These are phyloP conservation scores for Pristiophorus japonicus DNA, from an alignment of 2,113 vertebrate species.

Conservation along the genomic window DNA sequence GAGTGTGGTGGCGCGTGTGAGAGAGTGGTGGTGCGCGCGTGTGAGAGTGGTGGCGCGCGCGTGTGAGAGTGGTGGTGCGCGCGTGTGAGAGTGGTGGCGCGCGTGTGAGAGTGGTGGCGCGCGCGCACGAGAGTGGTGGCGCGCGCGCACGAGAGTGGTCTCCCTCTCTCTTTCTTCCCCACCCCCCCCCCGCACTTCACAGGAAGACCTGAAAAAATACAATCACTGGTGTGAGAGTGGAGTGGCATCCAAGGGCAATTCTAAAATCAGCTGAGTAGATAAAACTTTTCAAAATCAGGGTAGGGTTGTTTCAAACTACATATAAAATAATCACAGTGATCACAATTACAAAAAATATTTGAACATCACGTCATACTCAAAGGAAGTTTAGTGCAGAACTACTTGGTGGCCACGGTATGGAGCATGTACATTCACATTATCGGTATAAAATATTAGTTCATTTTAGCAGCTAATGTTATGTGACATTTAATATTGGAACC, in stretches of 20 bases:
- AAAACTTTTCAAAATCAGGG: not conserved
- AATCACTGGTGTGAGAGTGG: not conserved
- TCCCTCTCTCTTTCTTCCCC: too few species aligned
- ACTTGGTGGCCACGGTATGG: not conserved
- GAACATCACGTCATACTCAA: not conserved
- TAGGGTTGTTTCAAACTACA: not conserved
- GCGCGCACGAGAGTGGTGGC: too few species aligned
- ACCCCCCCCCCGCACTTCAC: too few species aligned
- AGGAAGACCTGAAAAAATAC: not conserved
- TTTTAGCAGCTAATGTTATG: not conserved
- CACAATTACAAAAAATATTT: not conserved
- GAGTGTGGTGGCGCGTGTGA: too few species aligned
- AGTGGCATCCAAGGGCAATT: not conserved
- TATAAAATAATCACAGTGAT: not conserved
- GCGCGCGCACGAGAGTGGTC: too few species aligned
- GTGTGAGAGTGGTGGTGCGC: too few species aligned
- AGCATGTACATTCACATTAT: not conserved
- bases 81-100: too few species aligned
- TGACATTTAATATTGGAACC: not conserved
- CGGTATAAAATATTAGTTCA: not conserved
- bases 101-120: too few species aligned
- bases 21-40: too few species aligned
- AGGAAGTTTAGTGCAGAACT: not conserved
- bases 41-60: too few species aligned
- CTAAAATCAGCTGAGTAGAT: not conserved